Conservation (phyloP, 2,797 vertebrate species). For the Rhincodon typus region DNA sequence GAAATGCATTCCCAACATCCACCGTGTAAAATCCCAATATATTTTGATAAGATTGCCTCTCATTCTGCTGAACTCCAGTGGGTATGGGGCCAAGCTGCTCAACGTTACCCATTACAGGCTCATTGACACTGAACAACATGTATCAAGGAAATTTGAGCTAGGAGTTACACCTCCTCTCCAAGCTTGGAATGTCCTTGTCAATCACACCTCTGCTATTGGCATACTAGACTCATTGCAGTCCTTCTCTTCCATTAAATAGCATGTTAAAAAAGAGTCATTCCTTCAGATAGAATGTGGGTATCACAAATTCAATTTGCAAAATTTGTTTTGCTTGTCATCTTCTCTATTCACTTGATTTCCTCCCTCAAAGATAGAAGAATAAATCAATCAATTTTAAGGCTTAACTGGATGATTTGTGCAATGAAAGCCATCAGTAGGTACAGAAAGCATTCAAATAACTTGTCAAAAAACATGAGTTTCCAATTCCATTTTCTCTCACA, state of each 20-base stretch:
- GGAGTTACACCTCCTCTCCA: not conserved
- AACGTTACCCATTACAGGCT: too few relatives aligned
- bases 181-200: not conserved
- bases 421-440: not conserved
- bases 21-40: not conserved
- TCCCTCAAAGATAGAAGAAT: not conserved
- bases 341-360: not conserved
- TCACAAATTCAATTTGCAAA: not conserved
- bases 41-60: not conserved
- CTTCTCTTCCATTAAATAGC: not conserved
- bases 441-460: conserved; percentile 21
- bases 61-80: not conserved
- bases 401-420: not conserved
- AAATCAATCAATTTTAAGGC: conserved; percentile 19
- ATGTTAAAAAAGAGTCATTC: not conserved
- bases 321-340: not conserved
- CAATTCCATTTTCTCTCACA: conserved; percentile 2
- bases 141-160: not conserved
- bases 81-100: not conserved
- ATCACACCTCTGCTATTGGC: not conserved
- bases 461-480: not conserved
- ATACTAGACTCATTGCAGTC: not conserved
- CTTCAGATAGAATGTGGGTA: not conserved
- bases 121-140: not conserved
- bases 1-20: not conserved